Evolutionary conservation across 2,113 vertebrate genomes (phyloP).

Genomic region (Thomomys bottae): DNA sequence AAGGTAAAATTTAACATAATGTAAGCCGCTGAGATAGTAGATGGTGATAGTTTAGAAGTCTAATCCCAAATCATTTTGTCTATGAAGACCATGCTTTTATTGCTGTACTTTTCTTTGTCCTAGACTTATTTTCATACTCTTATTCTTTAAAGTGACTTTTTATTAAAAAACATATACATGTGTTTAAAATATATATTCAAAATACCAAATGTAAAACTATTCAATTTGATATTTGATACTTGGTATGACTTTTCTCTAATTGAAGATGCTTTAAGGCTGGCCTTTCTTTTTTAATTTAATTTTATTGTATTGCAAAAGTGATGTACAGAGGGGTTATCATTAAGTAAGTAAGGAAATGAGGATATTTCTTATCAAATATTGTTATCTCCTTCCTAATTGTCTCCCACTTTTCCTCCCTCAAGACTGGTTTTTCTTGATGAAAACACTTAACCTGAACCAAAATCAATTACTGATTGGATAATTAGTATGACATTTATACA

Average conservation of each 20-base stretch:
- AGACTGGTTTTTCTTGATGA: neutral
- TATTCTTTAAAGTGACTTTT: neutral
- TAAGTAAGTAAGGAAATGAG: too few species aligned
- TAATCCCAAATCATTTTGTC: neutral
- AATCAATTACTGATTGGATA: neutral
- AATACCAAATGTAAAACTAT: neutral
- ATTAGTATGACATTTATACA: constrained; percentile 20
- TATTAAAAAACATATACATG: neutral
- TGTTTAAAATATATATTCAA: neutral
- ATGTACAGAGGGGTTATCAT: too few species aligned
- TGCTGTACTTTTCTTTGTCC: neutral
- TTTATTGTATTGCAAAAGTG: neutral
- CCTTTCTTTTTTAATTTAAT: neutral
- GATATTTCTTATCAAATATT: too few species aligned
- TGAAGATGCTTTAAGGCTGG: neutral
- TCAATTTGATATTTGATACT: neutral
- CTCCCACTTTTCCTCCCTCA: neutral
- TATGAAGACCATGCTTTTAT: neutral
- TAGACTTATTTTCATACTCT: neutral
- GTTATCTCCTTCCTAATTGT: too few species aligned
- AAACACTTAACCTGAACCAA: neutral
- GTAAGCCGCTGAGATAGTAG: neutral
- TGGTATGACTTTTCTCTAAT: neutral
- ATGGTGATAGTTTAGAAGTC: neutral
- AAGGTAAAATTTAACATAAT: neutral